Percentiles rank a stretch among this genome's conserved stretches.
These are phyloP conservation scores for Bucorvus abyssinicus DNA, from an alignment of 2,797 vertebrate genomes.

Conservation along the genomic window DNA sequence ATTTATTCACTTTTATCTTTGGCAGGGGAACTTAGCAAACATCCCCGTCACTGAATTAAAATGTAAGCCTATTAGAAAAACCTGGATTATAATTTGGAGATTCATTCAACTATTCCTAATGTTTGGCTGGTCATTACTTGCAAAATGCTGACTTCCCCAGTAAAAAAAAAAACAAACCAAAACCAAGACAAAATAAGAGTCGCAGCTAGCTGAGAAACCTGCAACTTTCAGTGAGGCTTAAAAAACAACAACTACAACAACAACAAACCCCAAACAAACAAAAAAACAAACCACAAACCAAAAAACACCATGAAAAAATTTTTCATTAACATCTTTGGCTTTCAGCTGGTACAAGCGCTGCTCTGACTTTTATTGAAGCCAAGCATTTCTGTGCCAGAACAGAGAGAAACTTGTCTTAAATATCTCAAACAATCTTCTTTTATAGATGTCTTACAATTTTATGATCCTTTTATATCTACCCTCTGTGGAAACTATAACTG, in stretches of 20 bases:
- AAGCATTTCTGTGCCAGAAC: background rate
- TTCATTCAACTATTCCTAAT: background rate
- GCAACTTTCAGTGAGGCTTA: background rate
- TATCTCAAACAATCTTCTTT: background rate
- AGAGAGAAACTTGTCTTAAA: background rate
- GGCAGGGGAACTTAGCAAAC: background rate
- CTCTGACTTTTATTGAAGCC: background rate
- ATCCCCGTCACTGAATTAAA: background rate
- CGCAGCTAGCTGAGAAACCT: background rate
- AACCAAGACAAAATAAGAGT: background rate
- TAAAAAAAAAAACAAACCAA: background rate
- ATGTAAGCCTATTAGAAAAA: background rate
- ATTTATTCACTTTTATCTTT: background rate
- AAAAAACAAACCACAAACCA: no score
- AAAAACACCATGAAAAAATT: background rate
- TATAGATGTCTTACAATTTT: background rate
- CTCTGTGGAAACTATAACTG: background rate
- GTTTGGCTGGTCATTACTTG: background rate
- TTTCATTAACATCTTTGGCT: background rate
- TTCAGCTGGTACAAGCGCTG: background rate
- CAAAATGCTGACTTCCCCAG: background rate
- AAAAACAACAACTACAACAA: background rate
- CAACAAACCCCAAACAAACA: no score
- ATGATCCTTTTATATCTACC: background rate
- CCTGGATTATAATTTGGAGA: background rate